phyloP scores from a whole-genome alignment of 1,140 invertebrate species.

The Drosophila varians region DNA sequence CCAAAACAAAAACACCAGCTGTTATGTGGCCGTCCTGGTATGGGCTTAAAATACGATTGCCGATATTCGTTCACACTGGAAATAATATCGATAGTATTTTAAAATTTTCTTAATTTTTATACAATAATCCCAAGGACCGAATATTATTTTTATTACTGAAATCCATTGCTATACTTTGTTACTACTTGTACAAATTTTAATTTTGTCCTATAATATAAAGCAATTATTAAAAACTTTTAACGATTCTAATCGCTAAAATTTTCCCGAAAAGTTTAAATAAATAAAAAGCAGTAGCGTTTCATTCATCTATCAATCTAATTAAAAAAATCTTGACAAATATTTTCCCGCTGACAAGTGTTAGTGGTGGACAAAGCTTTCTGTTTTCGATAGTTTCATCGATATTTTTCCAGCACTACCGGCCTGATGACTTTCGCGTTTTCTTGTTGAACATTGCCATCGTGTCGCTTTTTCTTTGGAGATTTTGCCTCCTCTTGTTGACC shows the following conservation, averaged over 20 bases:
- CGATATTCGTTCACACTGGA: not conserved
- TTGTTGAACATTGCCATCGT: constrained; percentile 75
- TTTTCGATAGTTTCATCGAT: constrained; percentile 11
- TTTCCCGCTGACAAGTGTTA: constrained; percentile 3
- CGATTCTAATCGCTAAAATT: too few species aligned
- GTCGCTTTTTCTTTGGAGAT: constrained; percentile 57
- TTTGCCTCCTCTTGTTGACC: constrained; percentile 16
- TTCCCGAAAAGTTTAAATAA: too few species aligned
- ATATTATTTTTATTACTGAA: too few species aligned
- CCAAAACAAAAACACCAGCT: constrained; percentile 59
- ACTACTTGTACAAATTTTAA: too few species aligned
- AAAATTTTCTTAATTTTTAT: too few species aligned
- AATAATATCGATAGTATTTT: not conserved
- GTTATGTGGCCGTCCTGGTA: not conserved
- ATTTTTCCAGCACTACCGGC: constrained; percentile 53
- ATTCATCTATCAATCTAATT: not conserved
- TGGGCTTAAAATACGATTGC: not conserved
- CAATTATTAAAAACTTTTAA: too few species aligned
- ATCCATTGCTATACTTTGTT: too few species aligned
- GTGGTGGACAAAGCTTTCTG: not conserved
- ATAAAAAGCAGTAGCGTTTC: not conserved
- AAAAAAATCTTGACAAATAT: not conserved
- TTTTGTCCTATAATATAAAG: too few species aligned
- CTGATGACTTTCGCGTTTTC: constrained; percentile 64
- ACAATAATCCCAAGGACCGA: too few species aligned